Evolutionary conservation across 2,888 invertebrate genomes (phyloP), one percentile per base, ranked within the genome.

Genomic region (Leptopilina syphax): DNA sequence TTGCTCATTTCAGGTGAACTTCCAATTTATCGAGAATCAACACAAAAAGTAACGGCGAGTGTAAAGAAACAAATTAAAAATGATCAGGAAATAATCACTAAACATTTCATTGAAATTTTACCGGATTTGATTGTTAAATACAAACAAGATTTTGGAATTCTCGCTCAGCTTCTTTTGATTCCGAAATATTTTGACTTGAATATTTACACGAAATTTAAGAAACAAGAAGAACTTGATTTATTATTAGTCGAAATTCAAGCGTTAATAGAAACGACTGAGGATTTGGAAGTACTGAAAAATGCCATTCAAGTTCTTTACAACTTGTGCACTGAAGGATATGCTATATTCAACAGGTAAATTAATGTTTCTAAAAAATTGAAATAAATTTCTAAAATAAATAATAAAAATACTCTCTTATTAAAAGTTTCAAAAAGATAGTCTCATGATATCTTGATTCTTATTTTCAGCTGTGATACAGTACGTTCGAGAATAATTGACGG

Each of bases 181-280:
- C 99, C 99, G 50, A 98, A 98, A 91, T 97, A 98, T 93, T 99
- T 99, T 93, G 98, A 99, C 91, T 94, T 99, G 76, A 98, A 99
- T 92, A 96, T 99, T 83, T 99, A 99, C 93, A 98, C 98, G 0
- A 97, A 98, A 86, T 97, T 98, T 84, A 94, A 99, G 3, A 98
- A 98, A 92, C 99, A 99, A 90, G 94, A 96, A 94, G 96, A 97
- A 91, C 93, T 99, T 79, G 96, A 97, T 87, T 94, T 96, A 24
- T 93, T 99, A 82, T 93, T 99, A 87, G 95, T 95, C 88, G 97
- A 97, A 92, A 94, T 99, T 86, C 96, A 97, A 87, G 96, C 97
- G 84, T 96, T 99, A 54, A 97, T 98, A 86, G 95, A 96, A 87
- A 96, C 96, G 77, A 90, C 90, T 90, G 98, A 98, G 92, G 97